A percentile compares a stretch with the other conserved stretches of the same genome.
Conservation (phyloP, 2,888 invertebrate species). For the Lingula anatina region DNA sequence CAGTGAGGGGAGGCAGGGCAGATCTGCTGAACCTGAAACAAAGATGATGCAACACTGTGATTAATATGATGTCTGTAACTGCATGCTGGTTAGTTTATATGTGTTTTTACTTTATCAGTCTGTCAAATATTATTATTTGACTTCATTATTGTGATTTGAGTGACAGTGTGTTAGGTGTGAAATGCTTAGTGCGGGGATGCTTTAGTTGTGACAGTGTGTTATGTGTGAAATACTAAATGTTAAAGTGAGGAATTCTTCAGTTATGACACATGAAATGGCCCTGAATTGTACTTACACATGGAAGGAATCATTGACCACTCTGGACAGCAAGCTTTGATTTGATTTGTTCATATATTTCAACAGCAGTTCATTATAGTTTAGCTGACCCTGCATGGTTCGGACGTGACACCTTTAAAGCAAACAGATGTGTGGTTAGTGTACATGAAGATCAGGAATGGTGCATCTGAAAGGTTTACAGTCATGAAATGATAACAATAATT, state of each 20-base stretch:
- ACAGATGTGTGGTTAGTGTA: neutral
- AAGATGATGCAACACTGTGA: neutral
- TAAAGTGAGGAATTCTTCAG: too few species aligned
- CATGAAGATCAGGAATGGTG: too few species aligned
- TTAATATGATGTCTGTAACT: neutral
- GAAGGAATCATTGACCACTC: slow-evolving; percentile 15
- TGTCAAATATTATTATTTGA: neutral
- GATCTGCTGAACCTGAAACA: slow-evolving; percentile 18
- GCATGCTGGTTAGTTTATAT: neutral
- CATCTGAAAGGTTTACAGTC: too few species aligned
- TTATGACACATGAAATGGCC: too few species aligned
- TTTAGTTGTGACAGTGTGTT: too few species aligned
- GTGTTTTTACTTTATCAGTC: too few species aligned
- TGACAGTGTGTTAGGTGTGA: too few species aligned
- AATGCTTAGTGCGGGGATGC: too few species aligned
- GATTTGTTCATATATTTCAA: slow-evolving; percentile 26
- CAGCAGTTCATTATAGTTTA: slow-evolving; percentile 30
- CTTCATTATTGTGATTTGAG: neutral
- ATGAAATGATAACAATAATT: too few species aligned
- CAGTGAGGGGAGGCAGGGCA: neutral
- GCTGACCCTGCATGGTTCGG: slow-evolving; percentile 21
- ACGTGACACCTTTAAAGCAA: slow-evolving; percentile 17
- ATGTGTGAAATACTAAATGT: too few species aligned
- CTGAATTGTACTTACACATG: slow-evolving; percentile 21
- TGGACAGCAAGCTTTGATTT: slow-evolving; percentile 22